Evolutionary conservation across 2,113 vertebrate genomes (phyloP), one percentile per base, ranked within the genome.

Genomic region (Orycteropus afer): DNA sequence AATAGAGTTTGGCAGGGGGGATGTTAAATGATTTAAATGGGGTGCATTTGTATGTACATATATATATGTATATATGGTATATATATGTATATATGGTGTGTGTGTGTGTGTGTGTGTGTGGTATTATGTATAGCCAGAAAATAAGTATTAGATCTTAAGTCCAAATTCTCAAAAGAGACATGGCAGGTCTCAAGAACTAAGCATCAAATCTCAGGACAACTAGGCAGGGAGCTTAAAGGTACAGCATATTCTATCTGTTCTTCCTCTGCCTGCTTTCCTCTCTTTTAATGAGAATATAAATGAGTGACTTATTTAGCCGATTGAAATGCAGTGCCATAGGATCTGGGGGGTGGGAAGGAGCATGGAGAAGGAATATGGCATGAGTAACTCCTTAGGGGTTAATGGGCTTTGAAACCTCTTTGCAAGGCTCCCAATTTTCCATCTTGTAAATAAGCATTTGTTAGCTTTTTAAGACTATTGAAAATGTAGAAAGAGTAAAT

Each of bases 391-490:
- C 49, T 87, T 10, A 34, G 89, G 47, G 53, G 29, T 87, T 88
- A 87, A 51, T 37, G 5, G 27, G 49, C 76, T 94, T 80, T 91
- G 34, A 95, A 83, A 78, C 25, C n/a, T 71, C 63, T 82, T 69
- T 65, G 37, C 3, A 61, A 25, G 77, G 37, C 59, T 74, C 27
- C 42, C 77, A 51, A 95, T 89, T 86, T 86, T 84, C 34, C 34
- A 85, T 13, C 74, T 77, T 80, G 51, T 34, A 93, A 89, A 89
- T 89, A 93, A 59, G 71, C 47, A 67, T 7, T 80, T 40, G 57
- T 37, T 57, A 93, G 71, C 47, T 85, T 96, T 85, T 47, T 37
- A 94, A 92, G 69, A 84, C 49, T 45, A 77, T n/a, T 10, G 14
- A 85, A 85, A 91, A 91, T 82, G 63, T 10, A 81, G 73, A 18